Conservation (phyloP, 2,113 vertebrate species). For the Heptranchias perlo region DNA sequence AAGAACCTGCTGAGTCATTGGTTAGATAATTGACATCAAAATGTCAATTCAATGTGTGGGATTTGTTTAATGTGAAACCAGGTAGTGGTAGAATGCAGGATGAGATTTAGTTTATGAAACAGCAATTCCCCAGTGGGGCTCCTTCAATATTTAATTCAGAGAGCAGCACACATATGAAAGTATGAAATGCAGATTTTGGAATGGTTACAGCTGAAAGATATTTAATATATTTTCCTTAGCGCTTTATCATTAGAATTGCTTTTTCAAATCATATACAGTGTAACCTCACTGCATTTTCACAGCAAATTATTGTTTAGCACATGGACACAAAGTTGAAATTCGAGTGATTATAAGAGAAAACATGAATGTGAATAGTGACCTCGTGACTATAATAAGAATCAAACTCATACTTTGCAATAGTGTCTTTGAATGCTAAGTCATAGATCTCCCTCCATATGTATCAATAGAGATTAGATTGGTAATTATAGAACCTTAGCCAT, state of each 20-base stretch:
- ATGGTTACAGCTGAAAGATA: not conserved
- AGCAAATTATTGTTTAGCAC: not conserved
- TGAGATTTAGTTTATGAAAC: not conserved
- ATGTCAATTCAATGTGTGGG: constrained; percentile 3
- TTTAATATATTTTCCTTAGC: not conserved
- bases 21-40: not conserved
- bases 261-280: not conserved
- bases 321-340: not conserved
- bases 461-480: not conserved
- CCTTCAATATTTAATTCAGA: constrained; percentile 13
- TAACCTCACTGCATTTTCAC: not conserved
- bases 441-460: not conserved
- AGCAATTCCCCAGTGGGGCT: not conserved
- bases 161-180: not conserved
- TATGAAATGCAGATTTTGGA: not conserved
- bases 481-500: not conserved
- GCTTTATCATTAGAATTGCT: not conserved
- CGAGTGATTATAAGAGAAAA: not conserved
- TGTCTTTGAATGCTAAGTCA: not conserved
- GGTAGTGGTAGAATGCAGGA: not conserved
- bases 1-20: not conserved
- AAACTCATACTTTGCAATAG: not conserved
- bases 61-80: constrained; percentile 1
- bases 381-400: too few relatives aligned
- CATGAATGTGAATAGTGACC: not conserved